Base-by-base conservation (phyloP, 2,797 vertebrate species). In the Coreius guichenoti region DNA sequence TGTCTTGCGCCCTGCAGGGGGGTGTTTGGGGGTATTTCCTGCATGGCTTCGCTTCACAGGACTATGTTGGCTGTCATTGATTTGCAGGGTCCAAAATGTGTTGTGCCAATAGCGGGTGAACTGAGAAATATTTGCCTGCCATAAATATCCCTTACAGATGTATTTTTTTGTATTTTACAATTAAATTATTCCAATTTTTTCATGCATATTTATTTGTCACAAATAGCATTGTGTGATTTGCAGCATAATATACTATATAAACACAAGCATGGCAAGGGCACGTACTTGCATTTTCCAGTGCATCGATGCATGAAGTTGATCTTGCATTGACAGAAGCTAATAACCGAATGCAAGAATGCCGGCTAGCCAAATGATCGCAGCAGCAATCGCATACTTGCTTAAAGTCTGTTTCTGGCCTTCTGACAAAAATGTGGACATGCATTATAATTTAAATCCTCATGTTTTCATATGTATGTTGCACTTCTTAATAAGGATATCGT, bases 1-100 rank as follows among this genome's bases (percentile, higher is more conserved):
- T 61, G 70, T 75, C 67, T 67, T 39, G 29, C 29, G 11, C 45
- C 23, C 8, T n/a, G 65, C 9, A 21, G 14, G 12, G 36, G 45
- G 61, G 47, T 33, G 33, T 16, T 13, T 19, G 51, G 17, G 47
- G 45, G 16, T 19, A 21, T 19, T 14, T 56, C 4, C 47, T 7
- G 68, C 81, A 80, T 79, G 56, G 58, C 81, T 54, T 47, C 12
- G 13, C 39, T 43, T 82, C 17, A 29, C 68, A 72, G 56, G 47
- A 36, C 21, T 29, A 26, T 54, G 19, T 61, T n/a, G 54, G 8
- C 47, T 81, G 33, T 56, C n/a, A 56, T 56, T 45, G 56, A 74
- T 68, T 26, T 77, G 61, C 33, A 26, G 43, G 21, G 56, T 83
- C 81, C 56, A 83, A 63, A 63, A 83, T 51, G 8, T 7, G 65